Evolutionary conservation across 2,888 invertebrate genomes (phyloP).

Genomic region (Tipula helvola): DNA sequence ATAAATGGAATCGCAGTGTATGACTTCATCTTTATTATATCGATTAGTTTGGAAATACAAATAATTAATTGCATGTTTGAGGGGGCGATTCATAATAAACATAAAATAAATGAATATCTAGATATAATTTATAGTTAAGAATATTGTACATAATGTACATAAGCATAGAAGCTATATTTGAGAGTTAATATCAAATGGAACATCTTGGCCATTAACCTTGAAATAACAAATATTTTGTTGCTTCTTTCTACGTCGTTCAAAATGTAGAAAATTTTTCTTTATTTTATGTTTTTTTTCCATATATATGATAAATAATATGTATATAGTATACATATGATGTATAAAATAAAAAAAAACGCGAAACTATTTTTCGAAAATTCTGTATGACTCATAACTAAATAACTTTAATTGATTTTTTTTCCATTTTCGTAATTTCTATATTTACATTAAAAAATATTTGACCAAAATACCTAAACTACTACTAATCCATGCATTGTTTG

Average conservation of each 20-base stretch:
- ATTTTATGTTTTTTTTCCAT: background rate
- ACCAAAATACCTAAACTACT: slow-evolving; percentile 4
- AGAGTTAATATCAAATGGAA: background rate
- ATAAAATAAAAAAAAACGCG: background rate
- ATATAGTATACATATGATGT: background rate
- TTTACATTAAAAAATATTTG: background rate
- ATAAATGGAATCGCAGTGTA: background rate
- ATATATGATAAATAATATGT: background rate
- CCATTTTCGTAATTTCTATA: background rate
- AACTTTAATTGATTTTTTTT: background rate
- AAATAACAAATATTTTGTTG: background rate
- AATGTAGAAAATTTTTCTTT: background rate
- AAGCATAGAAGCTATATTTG: background rate
- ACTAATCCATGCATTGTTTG: background rate
- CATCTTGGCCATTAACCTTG: background rate
- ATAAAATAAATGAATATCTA: background rate
- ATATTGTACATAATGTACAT: background rate
- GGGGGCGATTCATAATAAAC: background rate
- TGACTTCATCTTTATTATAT: background rate
- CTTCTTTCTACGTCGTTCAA: background rate
- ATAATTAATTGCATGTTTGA: background rate
- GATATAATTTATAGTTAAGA: background rate
- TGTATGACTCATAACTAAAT: background rate
- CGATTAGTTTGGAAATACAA: background rate
- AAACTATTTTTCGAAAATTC: background rate